Percentiles rank a stretch among this genome's conserved stretches.
phyloP scores from a whole-genome alignment of 2,113 vertebrate species.

The Gobio gobio region DNA sequence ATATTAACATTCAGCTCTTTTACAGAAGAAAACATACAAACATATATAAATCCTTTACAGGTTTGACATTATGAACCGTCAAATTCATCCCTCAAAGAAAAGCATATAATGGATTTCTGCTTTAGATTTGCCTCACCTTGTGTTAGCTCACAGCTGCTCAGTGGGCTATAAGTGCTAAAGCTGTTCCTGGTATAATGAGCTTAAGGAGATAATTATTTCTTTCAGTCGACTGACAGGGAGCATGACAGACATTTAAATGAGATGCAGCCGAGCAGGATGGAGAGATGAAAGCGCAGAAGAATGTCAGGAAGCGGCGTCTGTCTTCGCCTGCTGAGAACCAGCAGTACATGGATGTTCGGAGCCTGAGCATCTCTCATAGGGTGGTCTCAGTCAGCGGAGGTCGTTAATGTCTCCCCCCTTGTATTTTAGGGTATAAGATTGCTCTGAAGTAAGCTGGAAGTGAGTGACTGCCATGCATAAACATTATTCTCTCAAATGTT shows the following conservation, averaged over 20 bases:
- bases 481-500: too few species aligned
- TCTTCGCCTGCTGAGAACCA: not conserved
- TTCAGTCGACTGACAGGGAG: constrained; percentile 54
- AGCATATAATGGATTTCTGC: not conserved
- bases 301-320: not conserved
- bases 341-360: constrained; percentile 4
- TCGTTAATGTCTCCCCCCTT: not conserved
- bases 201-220: constrained; percentile 63
- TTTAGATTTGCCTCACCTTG: constrained; percentile 35
- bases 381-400: not conserved
- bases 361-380: not conserved
- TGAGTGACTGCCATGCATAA: not conserved
- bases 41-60: not conserved
- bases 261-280: constrained; percentile 8
- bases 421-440: not conserved
- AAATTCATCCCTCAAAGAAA: not conserved
- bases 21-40: not conserved
- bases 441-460: constrained; percentile 4
- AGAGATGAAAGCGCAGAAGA: not conserved
- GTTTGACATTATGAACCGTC: not conserved
- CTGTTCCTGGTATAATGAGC: constrained; percentile 60
- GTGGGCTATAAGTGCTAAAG: constrained; percentile 26
- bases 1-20: not conserved
- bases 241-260: constrained; percentile 34
- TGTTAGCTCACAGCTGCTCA: constrained; percentile 25